Conservation (phyloP, 2,888 invertebrate genomes). For the Osmoderma eremita region DNA sequence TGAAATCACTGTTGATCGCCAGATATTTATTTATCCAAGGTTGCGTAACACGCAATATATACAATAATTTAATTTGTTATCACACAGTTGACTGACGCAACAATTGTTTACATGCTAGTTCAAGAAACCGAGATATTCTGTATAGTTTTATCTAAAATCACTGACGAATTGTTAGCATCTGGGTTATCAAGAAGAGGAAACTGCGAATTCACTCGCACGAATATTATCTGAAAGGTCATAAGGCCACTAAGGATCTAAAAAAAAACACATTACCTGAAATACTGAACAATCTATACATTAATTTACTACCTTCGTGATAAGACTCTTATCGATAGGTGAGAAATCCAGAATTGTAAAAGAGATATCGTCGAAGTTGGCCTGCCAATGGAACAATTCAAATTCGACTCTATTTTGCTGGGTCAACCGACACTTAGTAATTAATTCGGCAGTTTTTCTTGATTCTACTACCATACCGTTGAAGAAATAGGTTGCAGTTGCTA, state of each 20-base stretch:
- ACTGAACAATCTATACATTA: not conserved
- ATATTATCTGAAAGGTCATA: conserved; percentile 22
- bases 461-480: not conserved
- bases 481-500: too few relatives aligned
- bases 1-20: too few relatives aligned
- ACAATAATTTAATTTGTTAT: too few relatives aligned
- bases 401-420: conserved; percentile 3
- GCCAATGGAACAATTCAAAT: conserved; percentile 21
- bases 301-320: conserved; percentile 13
- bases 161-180: not conserved
- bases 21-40: too few relatives aligned
- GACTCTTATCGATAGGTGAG: not conserved
- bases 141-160: not conserved
- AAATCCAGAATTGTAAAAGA: conserved; percentile 12
- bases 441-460: not conserved
- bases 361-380: conserved; percentile 13
- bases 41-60: too few relatives aligned
- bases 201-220: not conserved
- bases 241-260: conserved; percentile 15
- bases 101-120: too few relatives aligned
- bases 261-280: not conserved
- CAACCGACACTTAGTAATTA: conserved; percentile 5
- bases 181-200: not conserved
- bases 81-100: too few relatives aligned
- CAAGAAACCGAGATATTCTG: too few relatives aligned